phyloP scores from a whole-genome alignment of 2,888 invertebrate species.

The Dryomyza anilis region DNA sequence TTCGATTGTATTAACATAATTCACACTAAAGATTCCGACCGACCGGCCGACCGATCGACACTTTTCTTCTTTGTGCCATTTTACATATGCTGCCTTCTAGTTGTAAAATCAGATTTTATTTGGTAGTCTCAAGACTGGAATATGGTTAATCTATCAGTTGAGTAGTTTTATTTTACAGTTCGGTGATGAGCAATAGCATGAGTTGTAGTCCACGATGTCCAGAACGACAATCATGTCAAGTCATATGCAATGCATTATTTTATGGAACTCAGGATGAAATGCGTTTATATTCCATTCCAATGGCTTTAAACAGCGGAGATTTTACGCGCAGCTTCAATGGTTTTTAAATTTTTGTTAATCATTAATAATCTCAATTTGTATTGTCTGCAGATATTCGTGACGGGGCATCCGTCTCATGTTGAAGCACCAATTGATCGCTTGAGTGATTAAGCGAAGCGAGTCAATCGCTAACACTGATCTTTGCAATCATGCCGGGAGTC shows the following conservation, averaged over 20 bases:
- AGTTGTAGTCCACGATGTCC: neutral
- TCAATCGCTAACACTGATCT: slow-evolving; percentile 15
- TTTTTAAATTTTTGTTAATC: slow-evolving; percentile 9
- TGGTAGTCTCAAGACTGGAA: neutral
- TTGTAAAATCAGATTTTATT: no score
- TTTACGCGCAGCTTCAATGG: neutral
- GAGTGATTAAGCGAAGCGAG: slow-evolving; percentile 22
- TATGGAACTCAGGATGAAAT: neutral
- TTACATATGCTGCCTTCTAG: no score
- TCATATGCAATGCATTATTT: slow-evolving; percentile 14
- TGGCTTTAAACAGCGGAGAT: neutral
- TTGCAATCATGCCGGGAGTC: no score
- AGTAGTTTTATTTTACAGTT: slow-evolving; percentile 8
- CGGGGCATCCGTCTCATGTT: slow-evolving; percentile 5
- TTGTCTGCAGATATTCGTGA: neutral
- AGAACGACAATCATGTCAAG: neutral
- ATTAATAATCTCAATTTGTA: slow-evolving; percentile 18
- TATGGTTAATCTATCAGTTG: slow-evolving; percentile 10
- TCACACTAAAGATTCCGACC: slow-evolving; percentile 7
- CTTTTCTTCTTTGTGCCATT: neutral
- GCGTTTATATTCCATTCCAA: neutral
- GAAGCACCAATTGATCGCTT: slow-evolving; percentile 16
- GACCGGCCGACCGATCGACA: no score
- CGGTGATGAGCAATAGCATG: neutral
- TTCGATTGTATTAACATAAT: slow-evolving; percentile 25